Conservation (phyloP, 1,140 invertebrate species). For the Drosophila ambigua region DNA sequence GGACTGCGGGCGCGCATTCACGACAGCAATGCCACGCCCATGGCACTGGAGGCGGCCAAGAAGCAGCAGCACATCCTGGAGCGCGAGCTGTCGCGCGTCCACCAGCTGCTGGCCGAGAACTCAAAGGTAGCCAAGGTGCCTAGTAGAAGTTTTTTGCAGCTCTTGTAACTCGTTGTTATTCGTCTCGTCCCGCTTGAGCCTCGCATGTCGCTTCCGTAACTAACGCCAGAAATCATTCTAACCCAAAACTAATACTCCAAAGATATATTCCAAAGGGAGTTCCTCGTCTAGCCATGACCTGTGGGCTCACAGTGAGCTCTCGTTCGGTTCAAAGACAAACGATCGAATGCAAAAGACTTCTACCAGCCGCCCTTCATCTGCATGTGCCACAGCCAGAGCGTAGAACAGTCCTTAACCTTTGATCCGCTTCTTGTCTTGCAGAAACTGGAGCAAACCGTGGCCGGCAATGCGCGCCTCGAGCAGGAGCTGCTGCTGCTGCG, state of each 20-base stretch:
- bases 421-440: conserved; percentile 79
- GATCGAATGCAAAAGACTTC: conserved; percentile 73
- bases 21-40: conserved; percentile 84
- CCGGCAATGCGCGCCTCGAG: conserved; percentile 94
- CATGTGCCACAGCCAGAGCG: conserved; percentile 49
- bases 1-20: conserved; percentile 88
- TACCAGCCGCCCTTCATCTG: conserved; percentile 54
- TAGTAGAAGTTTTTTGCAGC: conserved; percentile 82
- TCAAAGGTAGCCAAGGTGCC: conserved; percentile 90
- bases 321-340: not conserved
- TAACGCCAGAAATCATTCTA: conserved; percentile 32
- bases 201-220: conserved; percentile 79
- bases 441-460: conserved; percentile 95
- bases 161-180: conserved; percentile 25
- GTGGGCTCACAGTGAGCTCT: too few relatives aligned
- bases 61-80: conserved; percentile 91
- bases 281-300: too few relatives aligned
- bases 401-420: conserved; percentile 14
- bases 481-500: conserved; percentile 93
- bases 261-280: too few relatives aligned
- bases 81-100: conserved; percentile 92
- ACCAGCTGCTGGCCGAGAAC: conserved; percentile 93
- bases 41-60: conserved; percentile 88
- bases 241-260: not conserved
- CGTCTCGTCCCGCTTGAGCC: conserved; percentile 59